These are phyloP conservation scores for Xiphophorus maculatus DNA, from an alignment of 2,113 vertebrate species.

Conservation along the genomic window DNA sequence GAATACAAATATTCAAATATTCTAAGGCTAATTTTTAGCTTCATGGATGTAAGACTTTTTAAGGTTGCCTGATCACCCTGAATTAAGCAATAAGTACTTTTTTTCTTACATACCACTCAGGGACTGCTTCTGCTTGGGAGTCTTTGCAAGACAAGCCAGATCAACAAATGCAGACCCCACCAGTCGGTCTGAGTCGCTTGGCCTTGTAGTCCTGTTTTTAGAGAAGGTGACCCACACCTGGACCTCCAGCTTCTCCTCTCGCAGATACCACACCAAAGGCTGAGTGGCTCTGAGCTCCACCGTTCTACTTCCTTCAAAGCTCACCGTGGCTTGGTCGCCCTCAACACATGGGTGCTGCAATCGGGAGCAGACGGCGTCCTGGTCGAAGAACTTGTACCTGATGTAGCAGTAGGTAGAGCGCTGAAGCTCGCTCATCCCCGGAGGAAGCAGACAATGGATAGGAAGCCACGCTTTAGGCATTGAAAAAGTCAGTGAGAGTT, in stretches of 20 bases:
- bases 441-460: conserved; percentile 81
- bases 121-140: conserved; percentile 70
- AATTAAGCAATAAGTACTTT: background rate
- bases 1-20: no score
- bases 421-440: conserved; percentile 80
- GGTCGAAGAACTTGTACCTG: conserved; percentile 88
- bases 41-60: no score
- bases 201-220: conserved; percentile 82
- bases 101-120: conserved; percentile 85
- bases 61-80: background rate
- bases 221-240: conserved; percentile 91
- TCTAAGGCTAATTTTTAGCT: no score
- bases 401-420: conserved; percentile 88
- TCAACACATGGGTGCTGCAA: conserved; percentile 79
- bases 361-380: conserved; percentile 83
- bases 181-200: conserved; percentile 87
- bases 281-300: conserved; percentile 80
- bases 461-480: conserved; percentile 89
- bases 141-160: conserved; percentile 80
- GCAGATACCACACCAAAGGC: conserved; percentile 90
- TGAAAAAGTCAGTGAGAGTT: conserved; percentile 77
- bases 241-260: conserved; percentile 90
- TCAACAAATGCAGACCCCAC: conserved; percentile 91
- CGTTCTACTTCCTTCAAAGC: conserved; percentile 79
- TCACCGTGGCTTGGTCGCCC: conserved; percentile 71